A percentile compares a stretch with the other conserved stretches of the same genome.
These are phyloP conservation scores for Rhinichthys osculus DNA, from an alignment of 2,797 vertebrate genomes.

Conservation along the genomic window DNA sequence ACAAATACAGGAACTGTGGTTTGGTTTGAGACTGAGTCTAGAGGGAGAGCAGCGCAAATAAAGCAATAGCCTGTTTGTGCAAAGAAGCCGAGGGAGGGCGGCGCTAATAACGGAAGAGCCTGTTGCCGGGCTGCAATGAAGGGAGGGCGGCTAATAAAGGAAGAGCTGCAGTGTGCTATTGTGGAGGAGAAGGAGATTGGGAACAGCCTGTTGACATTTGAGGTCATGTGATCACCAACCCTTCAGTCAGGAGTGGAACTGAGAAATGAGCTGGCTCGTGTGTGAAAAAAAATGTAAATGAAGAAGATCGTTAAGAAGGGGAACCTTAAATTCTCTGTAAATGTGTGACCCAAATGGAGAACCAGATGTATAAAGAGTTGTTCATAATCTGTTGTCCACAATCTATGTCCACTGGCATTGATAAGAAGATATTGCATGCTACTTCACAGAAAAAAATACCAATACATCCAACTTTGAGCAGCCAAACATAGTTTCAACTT, in stretches of 20 bases:
- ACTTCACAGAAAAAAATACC: background rate
- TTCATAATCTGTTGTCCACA: background rate
- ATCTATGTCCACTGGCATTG: background rate
- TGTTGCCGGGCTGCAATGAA: constrained; percentile 51
- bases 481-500: background rate
- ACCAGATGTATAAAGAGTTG: background rate
- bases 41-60: constrained; percentile 52
- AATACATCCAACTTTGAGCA: no score
- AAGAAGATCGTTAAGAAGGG: constrained; percentile 12
- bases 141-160: constrained; percentile 56
- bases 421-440: background rate
- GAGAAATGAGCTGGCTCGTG: constrained; percentile 36
- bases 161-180: constrained; percentile 56
- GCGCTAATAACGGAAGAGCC: constrained; percentile 57
- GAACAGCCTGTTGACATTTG: constrained; percentile 66
- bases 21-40: constrained; percentile 56
- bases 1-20: constrained; percentile 66
- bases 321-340: constrained; percentile 28
- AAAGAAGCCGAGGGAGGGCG: constrained; percentile 48
- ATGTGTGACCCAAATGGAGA: background rate
- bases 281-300: constrained; percentile 38
- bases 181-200: constrained; percentile 55
- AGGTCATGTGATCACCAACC: constrained; percentile 61
- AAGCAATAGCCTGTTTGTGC: constrained; percentile 62
- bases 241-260: constrained; percentile 57